Conservation (phyloP, 2,888 invertebrate genomes). For the Ctena decussata region DNA sequence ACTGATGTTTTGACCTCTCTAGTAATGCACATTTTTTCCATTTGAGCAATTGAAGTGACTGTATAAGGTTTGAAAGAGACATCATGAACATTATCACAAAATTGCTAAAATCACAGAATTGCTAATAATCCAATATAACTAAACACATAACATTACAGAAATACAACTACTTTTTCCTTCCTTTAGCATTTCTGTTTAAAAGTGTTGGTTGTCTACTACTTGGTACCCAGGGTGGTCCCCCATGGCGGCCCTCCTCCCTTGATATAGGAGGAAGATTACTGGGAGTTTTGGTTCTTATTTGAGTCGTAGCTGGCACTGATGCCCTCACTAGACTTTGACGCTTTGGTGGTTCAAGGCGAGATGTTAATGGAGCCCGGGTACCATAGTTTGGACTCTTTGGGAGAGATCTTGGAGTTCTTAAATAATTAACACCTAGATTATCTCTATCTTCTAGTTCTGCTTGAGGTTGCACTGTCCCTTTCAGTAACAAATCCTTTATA, state of each 20-base stretch:
- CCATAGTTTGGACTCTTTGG: conserved; percentile 48
- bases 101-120: too few relatives aligned
- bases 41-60: too few relatives aligned
- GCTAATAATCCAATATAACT: too few relatives aligned
- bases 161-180: background rate
- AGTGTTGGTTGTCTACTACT: background rate
- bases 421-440: conserved; percentile 52
- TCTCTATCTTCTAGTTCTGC: conserved; percentile 47
- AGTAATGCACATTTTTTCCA: too few relatives aligned
- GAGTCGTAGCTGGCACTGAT: conserved; percentile 46
- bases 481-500: conserved; percentile 73
- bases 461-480: conserved; percentile 51
- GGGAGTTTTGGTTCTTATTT: background rate
- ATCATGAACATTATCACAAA: too few relatives aligned
- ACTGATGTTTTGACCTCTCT: too few relatives aligned
- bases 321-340: conserved; percentile 31
- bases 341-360: conserved; percentile 27
- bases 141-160: too few relatives aligned
- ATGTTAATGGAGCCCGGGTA: conserved; percentile 44
- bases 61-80: too few relatives aligned
- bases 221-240: conserved; percentile 6
- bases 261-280: conserved; percentile 59
- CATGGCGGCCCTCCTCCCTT: conserved; percentile 34
- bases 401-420: conserved; percentile 49
- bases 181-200: background rate